Conservation (phyloP, 2,797 vertebrate species). For the Vireo griseus region DNA sequence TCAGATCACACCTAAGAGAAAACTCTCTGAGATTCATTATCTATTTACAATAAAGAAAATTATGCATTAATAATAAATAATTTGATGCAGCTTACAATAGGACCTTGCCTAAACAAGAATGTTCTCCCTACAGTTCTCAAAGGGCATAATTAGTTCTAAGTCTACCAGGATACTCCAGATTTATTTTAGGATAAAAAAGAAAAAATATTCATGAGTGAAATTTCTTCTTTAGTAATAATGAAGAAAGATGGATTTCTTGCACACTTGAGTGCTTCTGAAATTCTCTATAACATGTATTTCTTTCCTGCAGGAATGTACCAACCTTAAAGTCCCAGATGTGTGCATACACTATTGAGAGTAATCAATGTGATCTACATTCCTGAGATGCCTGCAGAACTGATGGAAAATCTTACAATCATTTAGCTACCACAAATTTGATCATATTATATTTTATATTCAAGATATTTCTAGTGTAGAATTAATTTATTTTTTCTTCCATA, state of each 20-base stretch:
- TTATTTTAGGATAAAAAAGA: background rate
- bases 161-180: background rate
- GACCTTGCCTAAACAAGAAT: background rate
- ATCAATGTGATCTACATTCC: background rate
- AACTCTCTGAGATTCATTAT: background rate
- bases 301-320: background rate
- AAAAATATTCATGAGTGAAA: background rate
- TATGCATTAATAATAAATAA: background rate
- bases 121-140: background rate
- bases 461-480: background rate
- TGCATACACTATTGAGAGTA: background rate
- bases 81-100: background rate
- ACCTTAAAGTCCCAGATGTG: background rate
- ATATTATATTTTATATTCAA: background rate
- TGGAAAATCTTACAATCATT: background rate
- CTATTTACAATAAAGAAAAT: background rate
- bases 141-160: background rate
- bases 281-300: background rate
- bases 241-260: background rate
- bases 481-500: constrained; percentile 17
- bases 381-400: background rate
- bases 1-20: background rate
- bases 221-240: background rate
- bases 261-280: background rate
- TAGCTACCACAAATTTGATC: background rate